Conservation (phyloP, 1,140 invertebrate genomes). For the Drosophila repleta region DNA sequence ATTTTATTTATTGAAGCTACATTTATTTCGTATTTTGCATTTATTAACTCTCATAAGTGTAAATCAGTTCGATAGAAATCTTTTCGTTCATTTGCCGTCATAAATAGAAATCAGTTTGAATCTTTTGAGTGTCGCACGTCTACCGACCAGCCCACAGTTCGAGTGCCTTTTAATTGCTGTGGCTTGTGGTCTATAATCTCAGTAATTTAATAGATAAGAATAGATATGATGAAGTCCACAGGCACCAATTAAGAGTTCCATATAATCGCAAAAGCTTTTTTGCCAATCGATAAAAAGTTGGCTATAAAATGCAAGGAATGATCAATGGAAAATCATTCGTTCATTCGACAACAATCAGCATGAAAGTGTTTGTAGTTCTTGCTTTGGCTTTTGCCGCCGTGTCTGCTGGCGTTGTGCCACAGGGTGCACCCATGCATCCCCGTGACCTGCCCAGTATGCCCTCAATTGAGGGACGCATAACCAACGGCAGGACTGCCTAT, state of each 20-base stretch:
- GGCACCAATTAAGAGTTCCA: background rate
- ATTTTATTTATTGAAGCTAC: background rate
- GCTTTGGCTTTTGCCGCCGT: slow-evolving; percentile 67
- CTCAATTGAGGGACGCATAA: slow-evolving; percentile 72
- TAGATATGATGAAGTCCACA: background rate
- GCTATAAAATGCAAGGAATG: slow-evolving; percentile 34
- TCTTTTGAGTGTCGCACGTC: slow-evolving; percentile 29
- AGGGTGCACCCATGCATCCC: slow-evolving; percentile 49
- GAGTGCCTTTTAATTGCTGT: slow-evolving; percentile 50
- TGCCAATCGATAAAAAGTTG: slow-evolving; percentile 22
- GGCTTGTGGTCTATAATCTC: slow-evolving; percentile 45
- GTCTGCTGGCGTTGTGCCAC: slow-evolving; percentile 62
- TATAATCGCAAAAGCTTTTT: slow-evolving; percentile 8
- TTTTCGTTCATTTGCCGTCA: slow-evolving; percentile 21
- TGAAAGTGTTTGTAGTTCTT: slow-evolving; percentile 75
- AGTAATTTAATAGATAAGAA: slow-evolving; percentile 19
- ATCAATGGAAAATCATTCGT: slow-evolving; percentile 49
- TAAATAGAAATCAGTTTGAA: slow-evolving; percentile 40
- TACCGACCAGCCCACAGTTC: slow-evolving; percentile 14
- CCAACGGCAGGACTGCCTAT: slow-evolving; percentile 62
- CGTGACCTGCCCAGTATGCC: slow-evolving; percentile 43
- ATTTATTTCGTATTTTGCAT: background rate
- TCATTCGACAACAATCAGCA: slow-evolving; percentile 49
- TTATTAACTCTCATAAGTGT: background rate
- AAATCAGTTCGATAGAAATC: slow-evolving; percentile 10